Evolutionary conservation across 2,113 vertebrate genomes (phyloP), one percentile per base, ranked within the genome.

Genomic region (Corythoichthys intestinalis): DNA sequence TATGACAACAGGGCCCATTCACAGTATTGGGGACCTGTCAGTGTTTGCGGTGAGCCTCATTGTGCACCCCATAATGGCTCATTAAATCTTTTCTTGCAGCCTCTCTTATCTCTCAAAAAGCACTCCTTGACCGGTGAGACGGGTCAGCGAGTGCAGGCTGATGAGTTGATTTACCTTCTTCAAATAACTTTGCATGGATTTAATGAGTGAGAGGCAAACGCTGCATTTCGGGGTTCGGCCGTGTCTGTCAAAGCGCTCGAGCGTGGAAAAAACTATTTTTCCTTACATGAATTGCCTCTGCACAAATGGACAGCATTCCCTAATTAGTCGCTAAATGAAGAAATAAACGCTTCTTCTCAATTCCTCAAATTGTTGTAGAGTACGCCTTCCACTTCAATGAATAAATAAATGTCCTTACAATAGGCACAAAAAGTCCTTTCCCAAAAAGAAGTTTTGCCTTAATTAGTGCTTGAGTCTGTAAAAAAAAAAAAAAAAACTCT

Each of bases 11-110:
- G 67, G 70, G 79, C 78, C 79, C 80, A 86, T 86, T 90, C 85
- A 87, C 70, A 67, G 70, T 76, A 54, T 85, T 87, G 89, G 90
- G 78, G 87, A 88, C 82, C 89, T 88, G 86, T 92, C 91, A 91
- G 74, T 75, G 71, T 81, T 79, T 81, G 78, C 79, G 85, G 75
- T 72, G 77, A 81, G 83, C 75, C 70, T 89, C 85, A 91, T 91
- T 91, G 88, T 91, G 77, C 74, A 64, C 71, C 74, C 66, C 84
- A 88, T 90, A 91, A 92, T 90, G 79, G 74, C 67, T 84, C 77
- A 91, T 88, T 91, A 88, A 89, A 89, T 85, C 83, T 75, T 75
- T 89, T 90, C 80, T 90, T 86, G 86, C 74, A 68, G 80, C 70
- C 72, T 81, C 77, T 77, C 87, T 91, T 92, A 92, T 92, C 90